Conservation (phyloP, 2,113 vertebrate species). For the Chionomys nivalis region DNA sequence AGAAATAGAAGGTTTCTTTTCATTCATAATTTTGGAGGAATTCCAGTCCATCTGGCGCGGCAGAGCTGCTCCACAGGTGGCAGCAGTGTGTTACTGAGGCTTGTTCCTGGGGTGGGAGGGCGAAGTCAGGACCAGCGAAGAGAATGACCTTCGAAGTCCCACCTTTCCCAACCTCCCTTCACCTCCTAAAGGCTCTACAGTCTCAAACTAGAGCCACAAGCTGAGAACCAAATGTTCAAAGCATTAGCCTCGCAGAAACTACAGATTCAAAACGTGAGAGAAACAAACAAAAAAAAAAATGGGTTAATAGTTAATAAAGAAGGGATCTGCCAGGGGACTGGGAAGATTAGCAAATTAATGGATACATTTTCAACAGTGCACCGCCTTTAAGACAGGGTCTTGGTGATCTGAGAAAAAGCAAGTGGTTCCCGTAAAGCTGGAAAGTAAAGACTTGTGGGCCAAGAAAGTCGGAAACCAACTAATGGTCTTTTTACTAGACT, state of each 20-base stretch:
- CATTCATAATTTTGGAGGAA: neutral
- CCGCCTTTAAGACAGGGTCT: neutral
- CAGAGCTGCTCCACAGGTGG: neutral
- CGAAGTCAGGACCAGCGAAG: neutral
- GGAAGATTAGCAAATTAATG: conserved; percentile 11
- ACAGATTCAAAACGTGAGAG: neutral
- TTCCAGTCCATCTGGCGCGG: neutral
- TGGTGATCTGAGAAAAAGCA: neutral
- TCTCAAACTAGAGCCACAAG: neutral
- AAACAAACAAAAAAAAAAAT: neutral
- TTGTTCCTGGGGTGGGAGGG: neutral
- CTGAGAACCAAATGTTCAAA: neutral
- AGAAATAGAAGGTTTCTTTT: neutral
- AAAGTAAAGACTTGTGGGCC: neutral
- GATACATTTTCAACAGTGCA: neutral
- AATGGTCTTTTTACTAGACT: neutral
- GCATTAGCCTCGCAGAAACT: neutral
- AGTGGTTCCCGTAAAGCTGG: neutral
- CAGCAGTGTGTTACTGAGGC: neutral
- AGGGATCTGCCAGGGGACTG: neutral
- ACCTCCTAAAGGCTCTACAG: neutral
- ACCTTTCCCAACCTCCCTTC: neutral
- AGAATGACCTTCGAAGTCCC: neutral
- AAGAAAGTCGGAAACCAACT: neutral
- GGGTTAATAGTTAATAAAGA: conserved; percentile 10